Percentiles rank a stretch among this genome's conserved stretches.
Conservation (phyloP, 2,113 vertebrate genomes). For the Coturnix japonica region DNA sequence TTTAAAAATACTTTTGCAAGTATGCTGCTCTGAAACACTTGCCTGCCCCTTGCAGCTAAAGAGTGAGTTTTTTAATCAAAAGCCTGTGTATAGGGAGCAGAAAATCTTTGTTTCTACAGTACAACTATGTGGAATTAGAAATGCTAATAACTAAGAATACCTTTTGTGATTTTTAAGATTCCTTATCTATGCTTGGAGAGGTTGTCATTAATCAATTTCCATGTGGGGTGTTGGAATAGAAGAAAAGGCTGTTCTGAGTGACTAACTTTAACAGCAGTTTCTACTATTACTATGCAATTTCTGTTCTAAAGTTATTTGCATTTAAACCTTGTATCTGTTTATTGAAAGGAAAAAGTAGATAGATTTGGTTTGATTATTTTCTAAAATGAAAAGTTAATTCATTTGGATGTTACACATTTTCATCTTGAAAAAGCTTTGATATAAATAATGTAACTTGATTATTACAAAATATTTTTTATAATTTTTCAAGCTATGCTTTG, state of each 20-base stretch:
- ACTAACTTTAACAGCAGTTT: background rate
- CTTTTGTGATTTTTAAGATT: background rate
- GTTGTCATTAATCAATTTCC: background rate
- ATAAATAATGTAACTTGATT: background rate
- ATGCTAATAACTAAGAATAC: background rate
- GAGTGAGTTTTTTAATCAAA: background rate
- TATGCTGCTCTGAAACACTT: background rate
- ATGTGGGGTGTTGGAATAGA: background rate
- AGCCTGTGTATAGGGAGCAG: background rate
- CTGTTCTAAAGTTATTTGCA: background rate
- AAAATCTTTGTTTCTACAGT: background rate
- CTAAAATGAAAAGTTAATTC: background rate
- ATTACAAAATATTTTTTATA: background rate
- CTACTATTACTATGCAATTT: background rate
- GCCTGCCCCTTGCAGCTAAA: background rate
- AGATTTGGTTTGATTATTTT: background rate
- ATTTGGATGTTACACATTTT: background rate
- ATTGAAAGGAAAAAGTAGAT: background rate
- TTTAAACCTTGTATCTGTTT: background rate
- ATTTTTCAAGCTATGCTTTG: background rate
- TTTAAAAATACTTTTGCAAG: background rate
- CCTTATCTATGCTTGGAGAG: background rate
- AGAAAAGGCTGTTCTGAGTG: background rate
- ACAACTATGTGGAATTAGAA: background rate
- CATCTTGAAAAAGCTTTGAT: background rate